Percentiles rank a stretch among this genome's conserved stretches.
Conservation (phyloP, 2,888 invertebrate species). For the Sclerodermus sp. region DNA sequence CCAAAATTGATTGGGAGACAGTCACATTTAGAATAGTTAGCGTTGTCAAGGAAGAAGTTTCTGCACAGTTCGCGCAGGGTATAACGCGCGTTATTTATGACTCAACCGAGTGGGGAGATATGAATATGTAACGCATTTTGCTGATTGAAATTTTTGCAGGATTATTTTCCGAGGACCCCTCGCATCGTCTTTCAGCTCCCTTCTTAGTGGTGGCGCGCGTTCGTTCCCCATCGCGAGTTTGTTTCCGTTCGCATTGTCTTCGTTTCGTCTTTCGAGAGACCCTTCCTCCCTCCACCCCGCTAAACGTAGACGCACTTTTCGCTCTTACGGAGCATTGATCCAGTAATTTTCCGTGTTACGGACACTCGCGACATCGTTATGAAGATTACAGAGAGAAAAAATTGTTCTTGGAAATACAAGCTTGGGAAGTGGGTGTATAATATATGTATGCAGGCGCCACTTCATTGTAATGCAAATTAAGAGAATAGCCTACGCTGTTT, state of each 20-base stretch:
- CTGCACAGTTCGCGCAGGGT: constrained; percentile 2
- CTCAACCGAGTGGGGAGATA: constrained; percentile 25
- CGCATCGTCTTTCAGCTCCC: constrained; percentile 5
- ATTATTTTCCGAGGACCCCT: constrained; percentile 38
- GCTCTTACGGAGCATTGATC: constrained; percentile 36
- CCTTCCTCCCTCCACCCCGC: not conserved
- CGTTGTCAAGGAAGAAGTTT: not conserved
- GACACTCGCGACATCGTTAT: constrained; percentile 33
- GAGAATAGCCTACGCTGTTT: constrained; percentile 11
- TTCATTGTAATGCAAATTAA: constrained; percentile 32
- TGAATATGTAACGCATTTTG: constrained; percentile 55
- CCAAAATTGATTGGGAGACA: not conserved
- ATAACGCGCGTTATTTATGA: constrained; percentile 32
- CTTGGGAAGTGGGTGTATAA: constrained; percentile 27
- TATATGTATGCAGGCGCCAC: constrained; percentile 20
- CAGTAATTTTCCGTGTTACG: constrained; percentile 36
- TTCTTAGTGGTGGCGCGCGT: not conserved
- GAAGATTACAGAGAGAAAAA: constrained; percentile 35
- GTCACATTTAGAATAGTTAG: not conserved
- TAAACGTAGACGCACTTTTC: constrained; percentile 12
- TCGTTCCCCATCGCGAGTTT: too few relatives aligned
- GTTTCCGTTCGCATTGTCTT: not conserved
- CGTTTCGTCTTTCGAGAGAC: constrained; percentile 12
- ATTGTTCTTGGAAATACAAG: constrained; percentile 30
- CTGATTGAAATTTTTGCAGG: constrained; percentile 55